Percentiles rank a stretch among this genome's conserved stretches.
Evolutionary conservation across 2,797 vertebrate species (phyloP).

Genomic region (Petrocephalus schoutedeni): DNA sequence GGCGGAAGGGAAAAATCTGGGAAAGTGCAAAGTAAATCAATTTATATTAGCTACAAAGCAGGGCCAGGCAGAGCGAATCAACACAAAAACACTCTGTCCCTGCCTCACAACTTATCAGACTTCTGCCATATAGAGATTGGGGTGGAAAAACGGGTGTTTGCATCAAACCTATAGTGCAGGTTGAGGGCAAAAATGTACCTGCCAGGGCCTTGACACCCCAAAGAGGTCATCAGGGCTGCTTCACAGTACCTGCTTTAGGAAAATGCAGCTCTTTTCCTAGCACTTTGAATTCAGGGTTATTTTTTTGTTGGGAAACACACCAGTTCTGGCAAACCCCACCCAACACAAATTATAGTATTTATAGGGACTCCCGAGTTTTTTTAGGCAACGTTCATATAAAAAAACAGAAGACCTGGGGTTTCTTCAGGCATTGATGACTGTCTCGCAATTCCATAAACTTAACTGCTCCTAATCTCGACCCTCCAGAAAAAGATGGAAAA

Average conservation of each 20-base stretch:
- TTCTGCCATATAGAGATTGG: neutral
- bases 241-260: neutral
- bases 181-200: neutral
- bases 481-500: neutral
- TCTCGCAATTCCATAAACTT: neutral
- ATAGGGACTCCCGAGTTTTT: neutral
- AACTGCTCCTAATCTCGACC: neutral
- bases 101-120: neutral
- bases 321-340: slow-evolving; percentile 4
- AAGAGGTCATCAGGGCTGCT: neutral
- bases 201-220: neutral
- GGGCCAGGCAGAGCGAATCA: neutral
- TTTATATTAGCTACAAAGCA: neutral
- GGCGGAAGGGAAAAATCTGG: neutral
- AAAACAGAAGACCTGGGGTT: neutral
- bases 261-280: neutral
- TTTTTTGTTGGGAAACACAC: slow-evolving; percentile 1
- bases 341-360: slow-evolving; percentile 16
- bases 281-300: neutral
- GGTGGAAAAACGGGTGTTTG: neutral
- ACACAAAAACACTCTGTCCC: neutral
- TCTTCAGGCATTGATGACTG: neutral
- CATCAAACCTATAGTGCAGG: neutral
- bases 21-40: neutral
- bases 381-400: slow-evolving; percentile 12